Evolutionary conservation across 1,140 invertebrate species (phyloP).

Genomic region (Papilio helenus): DNA sequence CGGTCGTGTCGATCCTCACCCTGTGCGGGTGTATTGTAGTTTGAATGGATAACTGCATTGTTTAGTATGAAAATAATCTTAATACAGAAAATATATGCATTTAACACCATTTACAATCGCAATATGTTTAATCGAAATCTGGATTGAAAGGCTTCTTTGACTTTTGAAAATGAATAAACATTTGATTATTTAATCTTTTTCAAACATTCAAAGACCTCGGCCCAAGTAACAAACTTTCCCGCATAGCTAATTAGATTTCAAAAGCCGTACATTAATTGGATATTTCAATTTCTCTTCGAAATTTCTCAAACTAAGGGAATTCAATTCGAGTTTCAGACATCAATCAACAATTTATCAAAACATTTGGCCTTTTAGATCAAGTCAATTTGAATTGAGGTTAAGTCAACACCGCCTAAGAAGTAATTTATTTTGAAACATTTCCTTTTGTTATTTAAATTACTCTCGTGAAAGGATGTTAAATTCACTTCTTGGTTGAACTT

Average conservation of each 20-base stretch:
- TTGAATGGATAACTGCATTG: too few species aligned
- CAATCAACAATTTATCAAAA: slow-evolving; percentile 40
- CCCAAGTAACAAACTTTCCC: slow-evolving; percentile 13
- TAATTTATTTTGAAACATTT: slow-evolving; percentile 13
- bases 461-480: neutral
- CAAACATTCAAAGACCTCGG: slow-evolving; percentile 13
- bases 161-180: slow-evolving; percentile 8
- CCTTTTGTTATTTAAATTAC: slow-evolving; percentile 23
- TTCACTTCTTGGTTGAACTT: neutral
- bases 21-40: too few species aligned
- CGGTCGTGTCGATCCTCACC: too few species aligned
- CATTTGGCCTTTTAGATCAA: slow-evolving; percentile 30
- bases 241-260: slow-evolving; percentile 3
- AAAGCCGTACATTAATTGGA: slow-evolving; percentile 34
- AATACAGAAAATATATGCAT: neutral
- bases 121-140: neutral
- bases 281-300: slow-evolving; percentile 29
- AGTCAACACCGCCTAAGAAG: slow-evolving; percentile 3
- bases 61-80: neutral
- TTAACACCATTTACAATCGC: neutral
- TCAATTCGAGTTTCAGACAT: slow-evolving; percentile 36
- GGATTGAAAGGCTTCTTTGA: neutral
- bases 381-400: slow-evolving; percentile 34
- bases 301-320: slow-evolving; percentile 16
- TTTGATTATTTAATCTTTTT: slow-evolving; percentile 17